Conservation (phyloP, 2,888 invertebrate species). For the Lepidocyrtoides sp. region DNA sequence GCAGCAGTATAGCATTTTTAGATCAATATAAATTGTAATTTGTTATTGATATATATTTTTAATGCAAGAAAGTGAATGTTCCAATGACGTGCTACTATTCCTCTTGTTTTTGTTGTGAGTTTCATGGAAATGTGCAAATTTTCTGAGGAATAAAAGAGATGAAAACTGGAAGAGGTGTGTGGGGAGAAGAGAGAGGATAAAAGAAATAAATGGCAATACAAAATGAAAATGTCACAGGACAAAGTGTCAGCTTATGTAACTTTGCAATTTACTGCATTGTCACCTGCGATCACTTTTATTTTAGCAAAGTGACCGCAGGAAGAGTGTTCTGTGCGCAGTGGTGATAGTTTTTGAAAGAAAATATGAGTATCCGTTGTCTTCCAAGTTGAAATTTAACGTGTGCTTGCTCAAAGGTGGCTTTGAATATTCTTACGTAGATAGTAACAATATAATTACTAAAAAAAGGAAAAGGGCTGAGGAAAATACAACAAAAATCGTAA, state of each 20-base stretch:
- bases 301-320: not conserved
- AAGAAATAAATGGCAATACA: not conserved
- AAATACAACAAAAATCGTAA: not conserved
- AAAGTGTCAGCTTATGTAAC: not conserved
- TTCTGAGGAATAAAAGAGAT: not conserved
- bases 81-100: not conserved
- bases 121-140: not conserved
- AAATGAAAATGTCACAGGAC: not conserved
- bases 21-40: not conserved
- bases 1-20: too few species aligned
- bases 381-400: constrained; percentile 48
- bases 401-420: constrained; percentile 56
- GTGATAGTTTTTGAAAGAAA: not conserved
- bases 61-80: not conserved
- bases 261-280: not conserved
- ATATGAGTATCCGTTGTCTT: constrained; percentile 6
- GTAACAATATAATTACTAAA: not conserved
- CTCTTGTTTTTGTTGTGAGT: not conserved
- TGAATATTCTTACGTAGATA: not conserved
- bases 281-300: not conserved
- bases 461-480: not conserved
- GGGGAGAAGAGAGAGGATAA: not conserved
- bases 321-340: not conserved
- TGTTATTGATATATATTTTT: not conserved
- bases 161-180: not conserved